A percentile compares a stretch with the other conserved stretches of the same genome.
Conservation (phyloP, 2,888 invertebrate species). For the Acanthopleura granulata region DNA sequence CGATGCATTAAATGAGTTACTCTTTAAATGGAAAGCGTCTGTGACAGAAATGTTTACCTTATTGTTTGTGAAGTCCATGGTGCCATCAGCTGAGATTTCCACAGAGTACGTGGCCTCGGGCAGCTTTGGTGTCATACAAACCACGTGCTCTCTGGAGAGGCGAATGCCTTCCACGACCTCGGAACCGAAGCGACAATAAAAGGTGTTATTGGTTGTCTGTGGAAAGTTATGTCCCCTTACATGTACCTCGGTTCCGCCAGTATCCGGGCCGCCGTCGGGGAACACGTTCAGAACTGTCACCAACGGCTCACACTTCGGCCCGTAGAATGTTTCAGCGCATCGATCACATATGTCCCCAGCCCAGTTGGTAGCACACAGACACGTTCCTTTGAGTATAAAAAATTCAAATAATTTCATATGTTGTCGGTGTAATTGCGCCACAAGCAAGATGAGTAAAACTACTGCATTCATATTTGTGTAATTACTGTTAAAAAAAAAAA, state of each 20-base stretch:
- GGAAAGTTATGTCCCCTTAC: constrained; percentile 42
- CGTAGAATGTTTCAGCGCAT: constrained; percentile 30
- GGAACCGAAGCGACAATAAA: constrained; percentile 34
- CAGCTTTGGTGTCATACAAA: constrained; percentile 28
- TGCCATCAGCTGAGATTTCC: constrained; percentile 27
- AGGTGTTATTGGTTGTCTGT: constrained; percentile 26
- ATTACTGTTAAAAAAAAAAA: too few relatives aligned
- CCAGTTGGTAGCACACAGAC: constrained; percentile 30
- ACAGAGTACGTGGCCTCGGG: constrained; percentile 20
- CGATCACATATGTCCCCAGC: constrained; percentile 28
- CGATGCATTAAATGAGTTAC: too few relatives aligned
- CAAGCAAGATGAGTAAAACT: too few relatives aligned
- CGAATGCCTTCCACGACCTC: constrained; percentile 30
- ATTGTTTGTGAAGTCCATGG: constrained; percentile 21
- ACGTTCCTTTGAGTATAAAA: constrained; percentile 23
- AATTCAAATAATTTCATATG: too few relatives aligned
- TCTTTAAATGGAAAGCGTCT: too few relatives aligned
- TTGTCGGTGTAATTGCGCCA: too few relatives aligned
- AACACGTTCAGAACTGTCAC: constrained; percentile 21
- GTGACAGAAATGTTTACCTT: constrained; percentile 15
- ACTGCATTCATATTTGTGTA: too few relatives aligned
- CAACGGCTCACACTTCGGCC: constrained; percentile 27
- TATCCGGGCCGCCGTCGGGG: constrained; percentile 28
- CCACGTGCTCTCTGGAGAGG: constrained; percentile 27
- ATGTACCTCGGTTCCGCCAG: constrained; percentile 30